Conservation (phyloP, 2,888 invertebrate genomes). For the Lasioglossum lativentre region DNA sequence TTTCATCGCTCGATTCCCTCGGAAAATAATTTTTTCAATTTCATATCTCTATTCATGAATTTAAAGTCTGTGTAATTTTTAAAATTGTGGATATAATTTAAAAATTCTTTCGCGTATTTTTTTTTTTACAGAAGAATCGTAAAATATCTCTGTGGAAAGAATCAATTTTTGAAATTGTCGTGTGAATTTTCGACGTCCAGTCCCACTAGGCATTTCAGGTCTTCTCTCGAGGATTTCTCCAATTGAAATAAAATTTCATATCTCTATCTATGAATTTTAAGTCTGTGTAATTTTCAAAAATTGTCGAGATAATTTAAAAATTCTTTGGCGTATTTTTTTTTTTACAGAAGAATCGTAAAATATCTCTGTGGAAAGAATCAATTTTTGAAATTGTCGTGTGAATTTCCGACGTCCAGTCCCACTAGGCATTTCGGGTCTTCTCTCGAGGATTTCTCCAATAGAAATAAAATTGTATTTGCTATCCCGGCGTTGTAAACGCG, state of each 20-base stretch:
- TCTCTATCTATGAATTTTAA: accelerated
- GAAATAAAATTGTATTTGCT: slow-evolving; percentile 7
- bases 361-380: neutral
- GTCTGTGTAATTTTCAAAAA: neutral
- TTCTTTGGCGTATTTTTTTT: neutral
- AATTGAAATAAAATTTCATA: slow-evolving; percentile 9
- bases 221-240: neutral
- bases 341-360: neutral
- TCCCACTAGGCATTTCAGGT: neutral
- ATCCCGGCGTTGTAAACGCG: neutral
- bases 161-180: neutral
- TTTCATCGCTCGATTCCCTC: neutral
- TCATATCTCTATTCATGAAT: neutral
- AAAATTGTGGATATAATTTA: neutral
- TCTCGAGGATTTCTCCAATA: neutral
- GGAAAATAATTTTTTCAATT: neutral
- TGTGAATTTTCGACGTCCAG: neutral
- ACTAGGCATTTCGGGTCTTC: neutral
- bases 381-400: neutral
- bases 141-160: neutral
- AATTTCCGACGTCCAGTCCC: neutral
- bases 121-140: neutral
- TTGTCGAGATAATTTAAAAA: neutral
- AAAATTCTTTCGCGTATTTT: neutral
- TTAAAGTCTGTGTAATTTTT: neutral